These are phyloP conservation scores for Poeciliopsis occidentalis DNA, from an alignment of 2,113 vertebrate species.

Conservation along the genomic window DNA sequence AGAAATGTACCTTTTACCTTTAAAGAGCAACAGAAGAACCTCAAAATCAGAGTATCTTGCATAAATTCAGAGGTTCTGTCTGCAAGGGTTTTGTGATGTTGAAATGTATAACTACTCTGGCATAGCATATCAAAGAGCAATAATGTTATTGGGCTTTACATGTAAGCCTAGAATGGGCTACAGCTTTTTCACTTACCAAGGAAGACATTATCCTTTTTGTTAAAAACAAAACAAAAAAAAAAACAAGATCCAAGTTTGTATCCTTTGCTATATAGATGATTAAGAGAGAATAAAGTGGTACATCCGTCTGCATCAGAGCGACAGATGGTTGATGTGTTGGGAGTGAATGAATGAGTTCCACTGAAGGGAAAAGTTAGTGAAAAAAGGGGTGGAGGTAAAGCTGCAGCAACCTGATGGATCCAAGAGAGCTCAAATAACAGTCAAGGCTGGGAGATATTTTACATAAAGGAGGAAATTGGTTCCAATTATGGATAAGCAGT, in stretches of 20 bases:
- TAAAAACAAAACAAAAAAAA: conserved; percentile 34
- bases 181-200: conserved; percentile 61
- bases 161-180: conserved; percentile 31
- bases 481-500: conserved; percentile 37
- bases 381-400: conserved; percentile 61
- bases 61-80: conserved; percentile 48
- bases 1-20: conserved; percentile 3
- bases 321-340: conserved; percentile 43
- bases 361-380: conserved; percentile 57
- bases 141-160: conserved; percentile 56
- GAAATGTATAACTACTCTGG: conserved; percentile 51
- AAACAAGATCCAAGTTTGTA: conserved; percentile 35
- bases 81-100: conserved; percentile 41
- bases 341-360: conserved; percentile 64
- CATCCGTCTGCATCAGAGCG: conserved; percentile 36
- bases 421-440: conserved; percentile 37
- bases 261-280: conserved; percentile 32
- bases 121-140: conserved; percentile 47
- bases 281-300: conserved; percentile 12
- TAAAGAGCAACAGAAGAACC: not conserved
- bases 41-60: conserved; percentile 35
- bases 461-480: conserved; percentile 13
- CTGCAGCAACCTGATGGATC: conserved; percentile 73
- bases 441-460: conserved; percentile 1
- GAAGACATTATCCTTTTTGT: conserved; percentile 46